These are phyloP conservation scores for Ditylenchus dipsaci DNA, from an alignment of 1,140 invertebrate species.

Conservation along the genomic window DNA sequence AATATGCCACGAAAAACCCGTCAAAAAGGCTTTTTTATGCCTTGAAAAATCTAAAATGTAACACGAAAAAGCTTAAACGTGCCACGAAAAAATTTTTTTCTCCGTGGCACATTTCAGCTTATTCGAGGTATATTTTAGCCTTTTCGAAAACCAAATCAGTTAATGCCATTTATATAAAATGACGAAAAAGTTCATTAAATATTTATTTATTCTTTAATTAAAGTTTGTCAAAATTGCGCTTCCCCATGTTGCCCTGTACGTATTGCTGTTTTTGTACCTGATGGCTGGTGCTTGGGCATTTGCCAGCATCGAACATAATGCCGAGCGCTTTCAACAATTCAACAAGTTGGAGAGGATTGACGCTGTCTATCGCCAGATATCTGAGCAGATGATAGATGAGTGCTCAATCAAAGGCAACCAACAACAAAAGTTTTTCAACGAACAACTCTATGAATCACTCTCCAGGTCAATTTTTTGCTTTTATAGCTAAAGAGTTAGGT, in stretches of 20 bases:
- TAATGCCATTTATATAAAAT: too few relatives aligned
- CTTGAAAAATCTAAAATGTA: too few relatives aligned
- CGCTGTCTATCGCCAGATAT: constrained; percentile 17
- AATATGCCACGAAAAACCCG: too few relatives aligned
- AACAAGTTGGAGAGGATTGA: constrained; percentile 45
- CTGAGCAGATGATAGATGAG: constrained; percentile 20
- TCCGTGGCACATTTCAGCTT: too few relatives aligned
- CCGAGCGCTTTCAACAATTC: constrained; percentile 43
- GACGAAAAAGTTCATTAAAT: too few relatives aligned
- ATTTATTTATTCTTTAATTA: too few relatives aligned
- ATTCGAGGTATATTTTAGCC: too few relatives aligned
- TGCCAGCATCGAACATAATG: constrained; percentile 57
- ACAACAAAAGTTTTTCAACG: constrained; percentile 12
- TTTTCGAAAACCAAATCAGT: too few relatives aligned
- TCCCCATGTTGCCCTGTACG: constrained; percentile 62
- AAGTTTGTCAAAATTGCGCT: constrained; percentile 61
- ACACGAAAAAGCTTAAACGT: too few relatives aligned
- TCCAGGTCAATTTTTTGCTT: constrained; percentile 11
- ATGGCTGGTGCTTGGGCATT: constrained; percentile 63
- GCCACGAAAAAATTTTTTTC: too few relatives aligned
- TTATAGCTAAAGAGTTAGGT: background rate
- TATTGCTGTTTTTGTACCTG: constrained; percentile 62
- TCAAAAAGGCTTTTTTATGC: too few relatives aligned
- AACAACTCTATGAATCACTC: constrained; percentile 20
- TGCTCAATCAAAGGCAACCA: constrained; percentile 14